Evolutionary conservation across 1,140 invertebrate species (phyloP).

Genomic region (Leguminivora glycinivorella): DNA sequence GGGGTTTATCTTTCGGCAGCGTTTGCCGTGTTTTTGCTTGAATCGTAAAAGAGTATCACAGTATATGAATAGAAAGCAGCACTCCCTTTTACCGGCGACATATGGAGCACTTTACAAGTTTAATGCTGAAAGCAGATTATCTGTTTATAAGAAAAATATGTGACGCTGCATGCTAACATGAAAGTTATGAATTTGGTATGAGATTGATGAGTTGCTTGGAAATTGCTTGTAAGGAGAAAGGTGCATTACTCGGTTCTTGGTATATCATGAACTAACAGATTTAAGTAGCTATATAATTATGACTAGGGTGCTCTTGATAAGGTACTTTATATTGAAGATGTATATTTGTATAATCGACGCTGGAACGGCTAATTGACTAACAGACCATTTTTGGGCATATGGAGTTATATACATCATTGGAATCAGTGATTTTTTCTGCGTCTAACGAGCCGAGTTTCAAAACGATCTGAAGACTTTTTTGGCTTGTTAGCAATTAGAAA

Average conservation of each 20-base stretch:
- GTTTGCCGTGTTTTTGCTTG: conserved; percentile 65
- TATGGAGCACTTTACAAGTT: conserved; percentile 62
- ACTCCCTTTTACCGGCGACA: conserved; percentile 64
- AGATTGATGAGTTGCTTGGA: background rate
- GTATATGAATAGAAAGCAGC: conserved; percentile 69
- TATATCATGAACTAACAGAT: background rate
- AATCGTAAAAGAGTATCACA: conserved; percentile 72
- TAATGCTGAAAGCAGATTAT: conserved; percentile 60
- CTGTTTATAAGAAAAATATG: conserved; percentile 48
- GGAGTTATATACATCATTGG: too few species aligned
- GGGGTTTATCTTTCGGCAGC: conserved; percentile 68
- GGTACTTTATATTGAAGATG: background rate
- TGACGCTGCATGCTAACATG: conserved; percentile 22
- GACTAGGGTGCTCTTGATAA: background rate
- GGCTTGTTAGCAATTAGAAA: too few species aligned
- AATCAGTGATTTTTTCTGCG: too few species aligned
- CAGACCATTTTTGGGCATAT: too few species aligned
- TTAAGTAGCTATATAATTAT: background rate
- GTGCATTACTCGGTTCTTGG: background rate
- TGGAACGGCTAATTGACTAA: too few species aligned
- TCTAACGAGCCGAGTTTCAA: too few species aligned
- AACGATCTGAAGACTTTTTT: too few species aligned
- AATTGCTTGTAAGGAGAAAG: background rate
- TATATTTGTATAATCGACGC: too few species aligned
- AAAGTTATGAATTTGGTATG: conserved; percentile 20